phyloP scores from a whole-genome alignment of 2,797 vertebrate species.

The Varecia variegata region DNA sequence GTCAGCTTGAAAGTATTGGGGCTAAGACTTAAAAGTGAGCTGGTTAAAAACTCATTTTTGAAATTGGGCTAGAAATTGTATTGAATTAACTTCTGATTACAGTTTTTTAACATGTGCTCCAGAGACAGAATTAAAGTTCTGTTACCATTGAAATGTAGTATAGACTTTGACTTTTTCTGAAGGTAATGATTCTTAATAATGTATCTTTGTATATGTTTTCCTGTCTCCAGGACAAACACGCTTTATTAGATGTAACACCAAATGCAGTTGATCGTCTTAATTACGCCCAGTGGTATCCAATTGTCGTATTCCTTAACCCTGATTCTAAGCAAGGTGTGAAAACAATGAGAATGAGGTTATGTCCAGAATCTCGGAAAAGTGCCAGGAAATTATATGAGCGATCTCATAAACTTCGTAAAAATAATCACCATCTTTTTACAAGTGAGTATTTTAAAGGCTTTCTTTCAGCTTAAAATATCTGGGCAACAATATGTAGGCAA shows the following conservation, averaged over 20 bases:
- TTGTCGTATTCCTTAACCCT: slow-evolving; percentile 98
- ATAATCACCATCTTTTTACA: slow-evolving; percentile 99
- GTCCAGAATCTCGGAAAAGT: slow-evolving; percentile 97
- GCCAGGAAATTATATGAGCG: slow-evolving; percentile 97
- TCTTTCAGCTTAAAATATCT: background rate
- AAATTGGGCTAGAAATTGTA: background rate
- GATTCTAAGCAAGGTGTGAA: slow-evolving; percentile 99
- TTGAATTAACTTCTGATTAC: background rate
- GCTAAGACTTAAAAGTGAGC: background rate
- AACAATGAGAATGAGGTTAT: slow-evolving; percentile 97
- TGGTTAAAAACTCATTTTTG: background rate
- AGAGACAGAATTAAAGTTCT: background rate
- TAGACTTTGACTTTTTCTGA: background rate
- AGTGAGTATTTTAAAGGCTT: slow-evolving; percentile 87
- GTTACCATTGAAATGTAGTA: background rate
- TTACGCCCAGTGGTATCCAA: slow-evolving; percentile 99
- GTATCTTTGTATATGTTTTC: background rate
- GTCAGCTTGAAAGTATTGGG: background rate
- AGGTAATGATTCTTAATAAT: background rate
- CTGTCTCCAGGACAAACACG: slow-evolving; percentile 94
- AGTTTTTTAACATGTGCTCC: background rate
- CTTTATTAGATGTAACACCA: slow-evolving; percentile 97
- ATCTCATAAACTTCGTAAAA: slow-evolving; percentile 98
- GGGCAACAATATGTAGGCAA: background rate
- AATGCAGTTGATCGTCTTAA: slow-evolving; percentile 98